Percentiles rank a stretch among this genome's conserved stretches.
Evolutionary conservation across 1,140 invertebrate species (phyloP).

Genomic region (Trichoplusia ni): DNA sequence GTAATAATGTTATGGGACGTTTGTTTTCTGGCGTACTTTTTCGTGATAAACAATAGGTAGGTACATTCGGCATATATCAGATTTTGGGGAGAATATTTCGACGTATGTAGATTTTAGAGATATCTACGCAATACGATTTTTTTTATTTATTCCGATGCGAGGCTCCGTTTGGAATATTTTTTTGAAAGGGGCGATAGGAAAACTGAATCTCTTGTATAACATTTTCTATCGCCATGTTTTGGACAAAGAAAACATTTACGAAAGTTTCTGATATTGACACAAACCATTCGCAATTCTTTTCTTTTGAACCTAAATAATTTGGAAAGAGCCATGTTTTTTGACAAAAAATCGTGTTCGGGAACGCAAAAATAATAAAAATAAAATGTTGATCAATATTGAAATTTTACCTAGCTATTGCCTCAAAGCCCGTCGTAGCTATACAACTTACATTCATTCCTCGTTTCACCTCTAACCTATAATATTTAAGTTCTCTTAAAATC

Average conservation of each 20-base stretch:
- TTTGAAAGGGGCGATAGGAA: background rate
- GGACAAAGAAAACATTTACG: too few species aligned
- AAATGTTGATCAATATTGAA: too few species aligned
- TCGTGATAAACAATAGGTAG: constrained; percentile 31
- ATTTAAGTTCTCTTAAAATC: background rate
- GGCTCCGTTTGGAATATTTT: background rate
- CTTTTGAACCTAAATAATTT: too few species aligned
- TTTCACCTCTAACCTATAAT: background rate
- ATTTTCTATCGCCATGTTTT: too few species aligned
- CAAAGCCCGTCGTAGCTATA: too few species aligned
- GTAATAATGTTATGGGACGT: constrained; percentile 29
- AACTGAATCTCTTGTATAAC: background rate
- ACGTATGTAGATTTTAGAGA: constrained; percentile 7
- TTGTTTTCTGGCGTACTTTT: constrained; percentile 7
- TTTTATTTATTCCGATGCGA: background rate
- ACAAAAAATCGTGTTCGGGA: too few species aligned
- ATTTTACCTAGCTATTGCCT: too few species aligned
- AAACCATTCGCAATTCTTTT: too few species aligned
- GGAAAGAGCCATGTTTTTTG: too few species aligned
- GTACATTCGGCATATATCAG: constrained; percentile 25
- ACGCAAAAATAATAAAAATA: too few species aligned
- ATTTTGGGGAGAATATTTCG: constrained; percentile 6
- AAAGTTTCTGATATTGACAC: too few species aligned
- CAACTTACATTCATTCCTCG: too few species aligned
- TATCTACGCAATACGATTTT: constrained; percentile 3